Evolutionary conservation across 2,888 invertebrate genomes (phyloP).

Genomic region (Gari tellinella): DNA sequence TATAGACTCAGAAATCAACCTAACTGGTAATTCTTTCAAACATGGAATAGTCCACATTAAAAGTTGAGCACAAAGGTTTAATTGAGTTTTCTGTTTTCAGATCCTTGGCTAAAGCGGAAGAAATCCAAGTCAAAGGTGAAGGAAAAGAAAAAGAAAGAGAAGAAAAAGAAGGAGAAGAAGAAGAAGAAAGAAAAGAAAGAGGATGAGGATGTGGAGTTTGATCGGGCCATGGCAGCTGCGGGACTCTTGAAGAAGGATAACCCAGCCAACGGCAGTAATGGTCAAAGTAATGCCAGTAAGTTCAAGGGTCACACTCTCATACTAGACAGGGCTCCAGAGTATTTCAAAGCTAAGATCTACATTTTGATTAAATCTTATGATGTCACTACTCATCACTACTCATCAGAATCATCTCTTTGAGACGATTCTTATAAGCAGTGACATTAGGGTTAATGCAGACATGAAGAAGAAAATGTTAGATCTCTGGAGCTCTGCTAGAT

Average conservation of each 20-base stretch:
- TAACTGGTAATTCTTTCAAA: too few relatives aligned
- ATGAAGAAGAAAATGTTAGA: neutral
- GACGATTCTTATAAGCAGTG: too few relatives aligned
- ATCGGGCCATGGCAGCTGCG: conserved; percentile 76
- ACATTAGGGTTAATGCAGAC: too few relatives aligned
- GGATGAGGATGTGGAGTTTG: conserved; percentile 76
- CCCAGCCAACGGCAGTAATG: conserved; percentile 8
- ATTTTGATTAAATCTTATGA: too few relatives aligned
- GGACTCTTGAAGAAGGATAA: conserved; percentile 68
- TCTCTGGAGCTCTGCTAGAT: neutral
- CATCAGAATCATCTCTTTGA: too few relatives aligned
- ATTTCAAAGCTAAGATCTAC: too few relatives aligned
- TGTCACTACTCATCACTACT: too few relatives aligned
- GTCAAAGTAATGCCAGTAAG: conserved; percentile 17
- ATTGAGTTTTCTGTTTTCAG: conserved; percentile 84
- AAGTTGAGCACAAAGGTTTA: neutral
- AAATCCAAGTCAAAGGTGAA: conserved; percentile 63
- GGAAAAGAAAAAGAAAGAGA: conserved; percentile 86
- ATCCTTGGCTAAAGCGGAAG: conserved; percentile 89
- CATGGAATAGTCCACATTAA: too few relatives aligned
- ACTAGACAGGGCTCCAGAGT: too few relatives aligned
- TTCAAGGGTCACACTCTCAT: neutral
- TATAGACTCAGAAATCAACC: too few relatives aligned
- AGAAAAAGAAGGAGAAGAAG: conserved; percentile 87
- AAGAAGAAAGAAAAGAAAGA: conserved; percentile 85